A percentile compares a stretch with the other conserved stretches of the same genome.
Conservation (phyloP, 2,888 invertebrate species). For the Eupithecia subumbrata region DNA sequence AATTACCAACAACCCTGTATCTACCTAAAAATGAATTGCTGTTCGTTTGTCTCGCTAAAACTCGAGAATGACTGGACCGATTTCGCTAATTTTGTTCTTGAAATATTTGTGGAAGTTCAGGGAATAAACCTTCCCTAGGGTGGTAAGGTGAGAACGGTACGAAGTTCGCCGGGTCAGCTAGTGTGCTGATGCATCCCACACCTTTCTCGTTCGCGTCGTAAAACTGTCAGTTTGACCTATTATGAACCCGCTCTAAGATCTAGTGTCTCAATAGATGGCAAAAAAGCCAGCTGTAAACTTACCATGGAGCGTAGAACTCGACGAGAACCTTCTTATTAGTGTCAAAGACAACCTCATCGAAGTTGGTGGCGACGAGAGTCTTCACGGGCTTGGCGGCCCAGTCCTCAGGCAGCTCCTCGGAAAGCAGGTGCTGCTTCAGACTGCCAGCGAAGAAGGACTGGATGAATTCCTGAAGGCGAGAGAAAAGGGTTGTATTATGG, state of each 20-base stretch:
- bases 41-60: too few relatives aligned
- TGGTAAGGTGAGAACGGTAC: too few relatives aligned
- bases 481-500: not conserved
- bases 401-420: slow-evolving; percentile 97
- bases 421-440: slow-evolving; percentile 97
- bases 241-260: not conserved
- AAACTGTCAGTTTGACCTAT: too few relatives aligned
- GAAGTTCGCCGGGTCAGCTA: too few relatives aligned
- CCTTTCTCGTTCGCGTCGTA: too few relatives aligned
- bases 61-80: too few relatives aligned
- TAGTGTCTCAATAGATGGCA: not conserved
- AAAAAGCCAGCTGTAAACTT: not conserved
- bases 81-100: too few relatives aligned
- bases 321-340: slow-evolving; percentile 96
- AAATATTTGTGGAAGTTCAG: too few relatives aligned
- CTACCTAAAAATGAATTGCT: too few relatives aligned
- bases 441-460: slow-evolving; percentile 95
- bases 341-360: slow-evolving; percentile 95
- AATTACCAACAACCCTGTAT: too few relatives aligned
- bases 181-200: too few relatives aligned
- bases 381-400: slow-evolving; percentile 99
- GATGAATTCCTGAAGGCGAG: slow-evolving; percentile 88
- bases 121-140: too few relatives aligned
- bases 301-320: slow-evolving; percentile 99
- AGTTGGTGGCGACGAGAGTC: slow-evolving; percentile 96